Base-by-base conservation (phyloP, 2,888 invertebrate species). In the Nomada flava region DNA sequence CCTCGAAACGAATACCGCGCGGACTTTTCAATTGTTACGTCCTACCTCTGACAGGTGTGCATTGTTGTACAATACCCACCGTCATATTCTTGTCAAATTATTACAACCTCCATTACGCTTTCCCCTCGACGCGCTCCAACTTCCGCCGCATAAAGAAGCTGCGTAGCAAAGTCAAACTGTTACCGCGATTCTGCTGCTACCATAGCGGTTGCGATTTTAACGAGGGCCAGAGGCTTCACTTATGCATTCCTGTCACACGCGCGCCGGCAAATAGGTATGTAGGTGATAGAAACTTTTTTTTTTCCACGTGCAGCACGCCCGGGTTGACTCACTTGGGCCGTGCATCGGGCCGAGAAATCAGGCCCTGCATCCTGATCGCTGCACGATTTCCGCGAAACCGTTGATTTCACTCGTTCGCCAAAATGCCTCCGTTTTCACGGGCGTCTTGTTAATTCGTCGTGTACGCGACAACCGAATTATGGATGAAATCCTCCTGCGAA, bases 221-320 rank as follows among this genome's bases (percentile, higher is more conserved):
- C 42, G 75, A 64, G 53, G 18, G 44, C 52, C 64, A 60, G 15
- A 9, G 23, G 60, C 59, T 64, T 26, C 13, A 68, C 55, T 81
- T 79, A 78, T 68, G 69, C 55, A 85, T 84, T 85, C 82, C 26
- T 60, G 82, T 82, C 85, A 84, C 82, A 80, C 65, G 53, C 68
- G 68, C n/a, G 47, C 47, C 62, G 71, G 68, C 78, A 84, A 81
- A 75, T 84, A 83, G 85, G 86, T 86, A 86, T 84, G 86, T 87
- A 84, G 86, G 84, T 82, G 75, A 86, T 86, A 86, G 87, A 87
- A 87, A 87, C 82, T 87, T 79, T 71, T 78, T 84, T 79, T 77
- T 47, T 15, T 47, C 75, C 80, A 69, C 78, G 74, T 73, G 81
- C 76, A 81, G 59, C 80, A 72, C 80, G 76, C 77, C 78, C 76